Percentiles rank a stretch among this genome's conserved stretches.
phyloP scores from a whole-genome alignment of 64 coral and sea anemone genomes.

The Catalaphyllia jardinei region DNA sequence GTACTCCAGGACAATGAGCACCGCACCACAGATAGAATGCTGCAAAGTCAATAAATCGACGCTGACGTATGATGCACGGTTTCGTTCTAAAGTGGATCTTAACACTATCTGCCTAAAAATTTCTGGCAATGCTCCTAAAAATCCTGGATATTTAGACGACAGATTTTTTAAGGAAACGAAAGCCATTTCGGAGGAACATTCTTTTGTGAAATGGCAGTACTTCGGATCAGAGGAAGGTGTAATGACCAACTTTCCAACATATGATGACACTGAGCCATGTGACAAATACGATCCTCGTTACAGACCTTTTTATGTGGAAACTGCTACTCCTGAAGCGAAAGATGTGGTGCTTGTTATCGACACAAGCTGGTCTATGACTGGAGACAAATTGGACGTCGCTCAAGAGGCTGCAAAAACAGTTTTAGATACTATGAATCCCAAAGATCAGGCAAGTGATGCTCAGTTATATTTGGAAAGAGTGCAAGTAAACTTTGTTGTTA shows the following conservation, averaged over 20 bases:
- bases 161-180: background rate
- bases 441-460: constrained; percentile 34
- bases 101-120: background rate
- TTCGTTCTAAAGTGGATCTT: constrained; percentile 18
- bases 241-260: constrained; percentile 23
- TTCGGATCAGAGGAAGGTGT: constrained; percentile 56
- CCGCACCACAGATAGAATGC: background rate
- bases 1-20: background rate
- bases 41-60: constrained; percentile 9
- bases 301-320: constrained; percentile 64
- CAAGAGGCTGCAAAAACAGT: constrained; percentile 59
- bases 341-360: constrained; percentile 67
- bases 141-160: background rate
- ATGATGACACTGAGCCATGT: background rate
- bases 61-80: constrained; percentile 11
- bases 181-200: background rate
- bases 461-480: no score
- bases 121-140: background rate
- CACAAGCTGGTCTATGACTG: constrained; percentile 53
- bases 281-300: constrained; percentile 40
- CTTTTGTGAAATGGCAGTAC: constrained; percentile 39
- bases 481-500: no score
- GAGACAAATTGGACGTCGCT: constrained; percentile 15
- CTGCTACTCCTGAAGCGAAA: constrained; percentile 46
- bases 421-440: constrained; percentile 56